Percentiles rank a stretch among this genome's conserved stretches.
phyloP scores from a whole-genome alignment of 1,140 invertebrate genomes.

The Conus betulinus region DNA sequence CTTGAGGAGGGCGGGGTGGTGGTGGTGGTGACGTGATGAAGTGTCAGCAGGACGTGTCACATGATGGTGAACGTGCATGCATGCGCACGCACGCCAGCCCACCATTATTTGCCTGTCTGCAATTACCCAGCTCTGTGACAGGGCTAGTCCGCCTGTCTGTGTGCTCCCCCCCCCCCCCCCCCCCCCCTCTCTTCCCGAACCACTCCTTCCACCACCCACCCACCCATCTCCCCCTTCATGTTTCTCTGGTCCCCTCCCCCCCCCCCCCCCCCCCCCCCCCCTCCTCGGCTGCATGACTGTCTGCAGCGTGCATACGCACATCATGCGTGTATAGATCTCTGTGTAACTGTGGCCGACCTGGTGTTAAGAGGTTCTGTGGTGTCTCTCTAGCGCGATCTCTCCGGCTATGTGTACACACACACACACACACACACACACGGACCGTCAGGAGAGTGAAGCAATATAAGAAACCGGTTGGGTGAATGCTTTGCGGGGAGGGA shows the following conservation, averaged over 20 bases:
- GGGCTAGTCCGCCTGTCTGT: background rate
- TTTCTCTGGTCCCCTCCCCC: no score
- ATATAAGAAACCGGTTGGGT: no score
- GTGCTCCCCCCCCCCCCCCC: no score
- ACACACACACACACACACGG: background rate
- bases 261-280: no score
- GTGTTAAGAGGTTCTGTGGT: background rate
- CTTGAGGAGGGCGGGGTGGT: background rate
- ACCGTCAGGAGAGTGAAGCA: background rate
- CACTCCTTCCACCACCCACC: no score
- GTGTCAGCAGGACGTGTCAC: background rate
- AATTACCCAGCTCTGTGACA: background rate
- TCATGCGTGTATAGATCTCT: no score
- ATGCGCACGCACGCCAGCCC: background rate
- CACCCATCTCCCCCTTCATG: no score
- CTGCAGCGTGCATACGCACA: no score
- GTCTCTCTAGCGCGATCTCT: background rate
- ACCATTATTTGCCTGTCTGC: background rate
- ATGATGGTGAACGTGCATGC: slow-evolving; percentile 9
- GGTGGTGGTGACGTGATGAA: background rate
- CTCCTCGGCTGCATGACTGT: no score
- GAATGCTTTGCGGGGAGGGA: no score
- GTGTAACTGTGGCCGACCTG: no score
- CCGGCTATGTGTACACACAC: background rate
- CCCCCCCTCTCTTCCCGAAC: no score